A percentile compares a stretch with the other conserved stretches of the same genome.
Conservation (phyloP, 2,113 vertebrate genomes). For the Cranoglanis bouderius region DNA sequence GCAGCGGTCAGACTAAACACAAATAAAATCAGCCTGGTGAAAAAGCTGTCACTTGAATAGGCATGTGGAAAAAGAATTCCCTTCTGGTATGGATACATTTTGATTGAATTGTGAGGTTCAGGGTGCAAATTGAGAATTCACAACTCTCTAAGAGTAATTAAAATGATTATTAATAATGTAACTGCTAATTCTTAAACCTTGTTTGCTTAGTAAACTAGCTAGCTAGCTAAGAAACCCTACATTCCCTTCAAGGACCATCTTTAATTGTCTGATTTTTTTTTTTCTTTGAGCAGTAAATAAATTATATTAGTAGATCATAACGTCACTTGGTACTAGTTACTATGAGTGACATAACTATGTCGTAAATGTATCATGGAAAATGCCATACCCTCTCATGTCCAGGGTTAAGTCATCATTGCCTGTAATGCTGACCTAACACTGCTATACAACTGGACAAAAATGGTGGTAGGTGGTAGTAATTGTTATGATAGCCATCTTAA, state of each 20-base stretch:
- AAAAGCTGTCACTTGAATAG: background rate
- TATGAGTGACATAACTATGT: background rate
- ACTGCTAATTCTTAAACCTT: background rate
- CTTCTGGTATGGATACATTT: background rate
- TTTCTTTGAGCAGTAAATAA: background rate
- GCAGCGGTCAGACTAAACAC: background rate
- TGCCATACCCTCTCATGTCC: background rate
- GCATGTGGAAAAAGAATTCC: background rate
- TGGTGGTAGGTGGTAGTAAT: background rate
- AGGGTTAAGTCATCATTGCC: background rate
- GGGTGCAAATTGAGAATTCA: background rate
- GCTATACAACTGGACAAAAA: background rate
- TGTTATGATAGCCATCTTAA: background rate
- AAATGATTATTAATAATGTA: background rate
- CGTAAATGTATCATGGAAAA: background rate
- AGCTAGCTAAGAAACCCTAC: background rate
- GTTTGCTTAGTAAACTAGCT: background rate
- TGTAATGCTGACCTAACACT: background rate
- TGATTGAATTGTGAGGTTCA: background rate
- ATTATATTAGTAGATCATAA: background rate
- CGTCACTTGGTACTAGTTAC: background rate
- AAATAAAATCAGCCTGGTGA: conserved; percentile 2
- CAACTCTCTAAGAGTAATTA: background rate
- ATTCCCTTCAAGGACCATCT: background rate
- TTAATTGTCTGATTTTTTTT: background rate